Percentiles rank a stretch among this genome's conserved stretches.
phyloP scores from a whole-genome alignment of 2,113 vertebrate genomes.

The Leptodactylus fuscus region DNA sequence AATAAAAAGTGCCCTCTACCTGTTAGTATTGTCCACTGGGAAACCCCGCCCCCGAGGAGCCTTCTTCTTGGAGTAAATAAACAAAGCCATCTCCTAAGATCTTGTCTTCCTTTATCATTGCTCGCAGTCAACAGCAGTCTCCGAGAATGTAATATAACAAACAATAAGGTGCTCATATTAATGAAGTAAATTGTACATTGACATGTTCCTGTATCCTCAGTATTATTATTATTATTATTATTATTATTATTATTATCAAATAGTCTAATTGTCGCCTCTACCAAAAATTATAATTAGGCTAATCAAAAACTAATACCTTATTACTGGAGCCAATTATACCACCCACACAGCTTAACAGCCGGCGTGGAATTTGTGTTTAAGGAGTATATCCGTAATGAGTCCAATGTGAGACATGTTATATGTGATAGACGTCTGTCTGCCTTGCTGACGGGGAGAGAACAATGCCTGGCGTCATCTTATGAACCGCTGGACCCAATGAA shows the following conservation, averaged over 20 bases:
- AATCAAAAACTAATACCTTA: not conserved
- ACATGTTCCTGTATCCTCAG: not conserved
- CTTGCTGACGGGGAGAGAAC: not conserved
- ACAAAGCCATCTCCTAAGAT: too few relatives aligned
- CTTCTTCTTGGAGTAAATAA: too few relatives aligned
- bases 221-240: conserved; percentile 19
- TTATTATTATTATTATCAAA: conserved; percentile 29
- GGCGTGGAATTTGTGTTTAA: not conserved
- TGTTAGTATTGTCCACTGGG: too few relatives aligned
- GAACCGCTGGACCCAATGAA: not conserved
- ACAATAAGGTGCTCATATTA: not conserved
- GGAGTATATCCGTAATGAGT: not conserved
- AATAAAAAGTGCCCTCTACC: too few relatives aligned
- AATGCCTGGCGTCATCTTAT: not conserved
- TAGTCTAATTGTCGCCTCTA: conserved; percentile 22
- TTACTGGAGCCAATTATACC: conserved; percentile 43
- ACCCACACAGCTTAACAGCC: not conserved
- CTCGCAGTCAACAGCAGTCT: too few relatives aligned
- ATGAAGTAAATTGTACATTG: not conserved
- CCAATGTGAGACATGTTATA: not conserved
- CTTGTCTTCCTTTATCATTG: not conserved
- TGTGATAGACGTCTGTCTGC: conserved; percentile 30
- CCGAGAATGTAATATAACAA: not conserved
- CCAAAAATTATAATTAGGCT: conserved; percentile 34
- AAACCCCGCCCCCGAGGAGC: too few relatives aligned